Evolutionary conservation across 2,113 vertebrate species (phyloP), one percentile per base, ranked within the genome.

Genomic region (Chitala chitala): DNA sequence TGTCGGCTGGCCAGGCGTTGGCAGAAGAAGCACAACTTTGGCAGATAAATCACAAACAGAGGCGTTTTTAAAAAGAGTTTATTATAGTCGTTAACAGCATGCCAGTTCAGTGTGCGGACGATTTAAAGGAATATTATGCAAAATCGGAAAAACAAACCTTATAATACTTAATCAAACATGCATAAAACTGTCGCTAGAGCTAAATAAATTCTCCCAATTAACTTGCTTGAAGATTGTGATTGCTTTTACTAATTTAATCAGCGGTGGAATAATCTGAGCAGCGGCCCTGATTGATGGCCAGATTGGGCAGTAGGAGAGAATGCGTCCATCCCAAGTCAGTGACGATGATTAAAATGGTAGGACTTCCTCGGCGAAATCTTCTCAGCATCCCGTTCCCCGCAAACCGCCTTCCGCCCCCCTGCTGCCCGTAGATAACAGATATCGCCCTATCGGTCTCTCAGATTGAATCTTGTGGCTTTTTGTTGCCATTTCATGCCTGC

Each of bases 71-170:
- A 79, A 90, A 89, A 87, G 85, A 86, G 87, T 92, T 93, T 91
- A 91, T 92, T 93, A 86, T 69, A 80, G 88, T 91, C 86, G 86
- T 92, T 92, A 92, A 91, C 90, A 85, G 84, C 42, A 63, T 81
- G 84, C 87, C 86, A 65, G 72, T 17, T 87, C 82, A 86, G 82
- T 85, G 83, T 72, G 82, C 5, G 66, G 74, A 87, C 87, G 88
- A 92, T 94, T 92, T 94, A 91, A 94, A 93, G 90, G 90, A 91
- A 92, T 92, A 93, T 94, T 95, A 95, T 94, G 92, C 92, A 92
- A 94, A 94, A 93, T 94, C 86, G 90, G 83, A 86, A 94, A 95
- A 96, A 87, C 91, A 94, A 92, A 92, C 93, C 90, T 92, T 87
- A 90, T 92, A 91, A 93, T 93, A 90, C 91, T 95, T 95, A 90